Conservation (phyloP, 2,797 vertebrate genomes). For the Pterois miles region DNA sequence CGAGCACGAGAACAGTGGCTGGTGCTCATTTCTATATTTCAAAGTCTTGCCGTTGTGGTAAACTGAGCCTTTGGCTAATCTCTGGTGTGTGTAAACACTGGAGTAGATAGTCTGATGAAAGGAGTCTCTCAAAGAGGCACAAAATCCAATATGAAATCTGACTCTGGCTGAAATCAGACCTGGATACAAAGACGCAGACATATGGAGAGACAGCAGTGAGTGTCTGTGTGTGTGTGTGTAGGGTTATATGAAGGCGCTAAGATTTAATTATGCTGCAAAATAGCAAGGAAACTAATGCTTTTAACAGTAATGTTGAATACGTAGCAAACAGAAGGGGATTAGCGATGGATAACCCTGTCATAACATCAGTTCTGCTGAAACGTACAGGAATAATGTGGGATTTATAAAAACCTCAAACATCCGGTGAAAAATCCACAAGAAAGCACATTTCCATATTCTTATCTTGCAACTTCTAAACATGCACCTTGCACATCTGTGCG, state of each 20-base stretch:
- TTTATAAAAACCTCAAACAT: conserved; percentile 28
- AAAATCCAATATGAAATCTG: conserved; percentile 67
- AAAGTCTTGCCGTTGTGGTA: conserved; percentile 66
- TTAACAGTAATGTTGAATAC: conserved; percentile 49
- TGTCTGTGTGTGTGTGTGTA: not conserved
- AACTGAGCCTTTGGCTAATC: conserved; percentile 57
- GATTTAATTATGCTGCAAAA: conserved; percentile 69
- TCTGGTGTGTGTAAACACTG: conserved; percentile 71
- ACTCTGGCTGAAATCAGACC: conserved; percentile 64
- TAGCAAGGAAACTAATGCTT: conserved; percentile 53
- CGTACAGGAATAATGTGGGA: conserved; percentile 26
- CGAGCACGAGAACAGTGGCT: conserved; percentile 53
- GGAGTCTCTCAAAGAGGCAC: conserved; percentile 50
- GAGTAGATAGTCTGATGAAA: conserved; percentile 68
- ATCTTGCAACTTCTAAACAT: conserved; percentile 13
- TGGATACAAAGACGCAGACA: conserved; percentile 20
- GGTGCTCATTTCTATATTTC: conserved; percentile 55
- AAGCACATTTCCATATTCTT: conserved; percentile 27
- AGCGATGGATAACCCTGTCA: conserved; percentile 61
- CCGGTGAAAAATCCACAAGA: conserved; percentile 20
- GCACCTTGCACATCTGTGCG: not conserved
- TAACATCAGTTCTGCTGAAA: conserved; percentile 39
- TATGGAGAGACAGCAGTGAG: not conserved
- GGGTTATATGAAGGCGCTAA: conserved; percentile 46
- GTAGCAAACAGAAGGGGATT: conserved; percentile 52